These are phyloP conservation scores for Hippolais icterina DNA, from an alignment of 2,113 vertebrate species.

Conservation along the genomic window DNA sequence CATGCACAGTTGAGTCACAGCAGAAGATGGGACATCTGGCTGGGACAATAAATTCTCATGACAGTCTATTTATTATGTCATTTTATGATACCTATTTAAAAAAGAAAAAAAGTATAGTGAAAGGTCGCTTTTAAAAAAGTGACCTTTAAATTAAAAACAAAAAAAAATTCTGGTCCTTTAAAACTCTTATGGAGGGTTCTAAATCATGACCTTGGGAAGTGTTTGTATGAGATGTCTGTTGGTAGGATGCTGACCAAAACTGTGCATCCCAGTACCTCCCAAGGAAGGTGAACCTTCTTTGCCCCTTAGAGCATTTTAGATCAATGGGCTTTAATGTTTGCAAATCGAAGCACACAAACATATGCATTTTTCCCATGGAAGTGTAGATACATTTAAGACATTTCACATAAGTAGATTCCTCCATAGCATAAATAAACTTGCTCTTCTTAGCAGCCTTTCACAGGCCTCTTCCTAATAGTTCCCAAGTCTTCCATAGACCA, in stretches of 20 bases:
- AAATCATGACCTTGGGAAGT: not conserved
- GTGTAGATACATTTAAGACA: not conserved
- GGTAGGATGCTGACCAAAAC: not conserved
- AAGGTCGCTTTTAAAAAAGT: not conserved
- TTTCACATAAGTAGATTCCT: slow-evolving; percentile 13
- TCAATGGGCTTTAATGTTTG: not conserved
- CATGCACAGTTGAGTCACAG: not conserved
- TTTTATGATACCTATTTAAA: not conserved
- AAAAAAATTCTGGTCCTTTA: not conserved
- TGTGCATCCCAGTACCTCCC: not conserved
- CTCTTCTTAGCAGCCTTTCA: slow-evolving; percentile 1
- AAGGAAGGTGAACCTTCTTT: not conserved
- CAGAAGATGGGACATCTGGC: not conserved
- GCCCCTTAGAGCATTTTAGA: not conserved
- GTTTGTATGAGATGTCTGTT: not conserved
- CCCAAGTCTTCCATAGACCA: not conserved
- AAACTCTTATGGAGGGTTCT: not conserved
- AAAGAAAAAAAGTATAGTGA: not conserved
- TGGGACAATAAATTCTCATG: not conserved
- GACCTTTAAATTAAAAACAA: too few species aligned
- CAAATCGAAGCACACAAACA: not conserved
- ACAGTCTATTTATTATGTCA: not conserved
- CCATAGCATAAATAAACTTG: not conserved
- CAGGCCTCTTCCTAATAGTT: not conserved
- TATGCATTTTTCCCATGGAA: not conserved